Base-by-base conservation (phyloP, 37 sponge, comb jelly and placozoan species). In the Crambe crambe region DNA sequence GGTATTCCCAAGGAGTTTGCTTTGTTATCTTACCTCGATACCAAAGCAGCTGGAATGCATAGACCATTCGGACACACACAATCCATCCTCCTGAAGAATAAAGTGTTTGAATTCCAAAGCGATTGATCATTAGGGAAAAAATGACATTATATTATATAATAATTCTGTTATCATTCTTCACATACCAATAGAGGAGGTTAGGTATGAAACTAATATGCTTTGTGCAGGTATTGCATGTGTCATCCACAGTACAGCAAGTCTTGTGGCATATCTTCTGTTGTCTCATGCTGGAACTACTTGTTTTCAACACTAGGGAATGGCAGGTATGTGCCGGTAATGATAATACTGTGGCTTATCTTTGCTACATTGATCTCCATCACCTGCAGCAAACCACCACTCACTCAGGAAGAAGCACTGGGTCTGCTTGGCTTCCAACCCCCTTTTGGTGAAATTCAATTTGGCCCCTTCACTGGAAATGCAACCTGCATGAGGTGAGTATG, bases 281-380 rank as follows among this genome's bases (percentile, higher is more conserved):
- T 94, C 8, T 90, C 92, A 1, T 90, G 92, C 34, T 94, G 95
- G 95, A 94, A 94, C 60, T 94, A 83, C 65, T 69, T 94, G 36
- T 94, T 87, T 75, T 83, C 87, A 18, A 83, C 85, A 22, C 59
- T 94, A 18, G 95, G 95, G 21, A 70, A 76, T 51, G 95, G 95
- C 68, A 78, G 68, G 95, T 94, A 42, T 23, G 78, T 32, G 18
- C 23, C 26, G 26, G 18, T 31, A 2, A 17, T 36, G 8, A 68
- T 6, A 36, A 3, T 36, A 29, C 38, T 32, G n/a, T n/a, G n/a
- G n/a, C n/a, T n/a, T n/a, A n/a, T 18, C 36, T 20, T 5, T 5
- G 8, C 25, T 36, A 35, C 5, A 36, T 5, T 36, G 39, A 29
- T 76, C 40, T 8, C 18, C 2, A 2, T 61, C 63, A 23, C 25